Conservation (phyloP, 2,888 invertebrate genomes). For the Chloroclystis v-ata region DNA sequence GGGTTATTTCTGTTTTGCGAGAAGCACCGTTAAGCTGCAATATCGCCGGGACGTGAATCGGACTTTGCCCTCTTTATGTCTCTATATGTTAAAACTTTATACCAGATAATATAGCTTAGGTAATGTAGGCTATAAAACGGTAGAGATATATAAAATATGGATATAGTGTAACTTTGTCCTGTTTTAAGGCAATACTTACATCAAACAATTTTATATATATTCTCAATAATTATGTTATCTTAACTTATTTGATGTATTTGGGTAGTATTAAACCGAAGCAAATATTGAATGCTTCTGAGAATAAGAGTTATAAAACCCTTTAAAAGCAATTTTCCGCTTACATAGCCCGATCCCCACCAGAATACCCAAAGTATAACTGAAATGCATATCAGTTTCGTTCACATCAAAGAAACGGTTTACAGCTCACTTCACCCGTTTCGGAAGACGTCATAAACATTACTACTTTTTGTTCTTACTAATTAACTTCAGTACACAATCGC, state of each 20-base stretch:
- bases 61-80: constrained; percentile 26
- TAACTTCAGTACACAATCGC: constrained; percentile 10
- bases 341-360: constrained; percentile 5
- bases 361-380: constrained; percentile 16
- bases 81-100: background rate
- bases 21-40: constrained; percentile 55
- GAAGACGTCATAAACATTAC: constrained; percentile 40
- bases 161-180: no score
- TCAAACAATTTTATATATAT: no score
- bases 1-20: constrained; percentile 72
- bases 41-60: constrained; percentile 44
- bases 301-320: background rate
- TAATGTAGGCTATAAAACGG: no score
- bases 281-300: background rate
- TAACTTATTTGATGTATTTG: no score
- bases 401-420: constrained; percentile 49
- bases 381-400: constrained; percentile 37
- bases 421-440: constrained; percentile 40
- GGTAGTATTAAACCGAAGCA: no score
- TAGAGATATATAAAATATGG: no score
- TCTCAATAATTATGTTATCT: no score
- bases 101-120: no score
- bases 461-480: constrained; percentile 27
- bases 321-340: constrained; percentile 16
- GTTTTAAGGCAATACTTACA: no score